Percentiles rank a stretch among this genome's conserved stretches.
These are phyloP conservation scores for Agrenia bidenticulata DNA, from an alignment of 2,888 invertebrate species.

Conservation along the genomic window DNA sequence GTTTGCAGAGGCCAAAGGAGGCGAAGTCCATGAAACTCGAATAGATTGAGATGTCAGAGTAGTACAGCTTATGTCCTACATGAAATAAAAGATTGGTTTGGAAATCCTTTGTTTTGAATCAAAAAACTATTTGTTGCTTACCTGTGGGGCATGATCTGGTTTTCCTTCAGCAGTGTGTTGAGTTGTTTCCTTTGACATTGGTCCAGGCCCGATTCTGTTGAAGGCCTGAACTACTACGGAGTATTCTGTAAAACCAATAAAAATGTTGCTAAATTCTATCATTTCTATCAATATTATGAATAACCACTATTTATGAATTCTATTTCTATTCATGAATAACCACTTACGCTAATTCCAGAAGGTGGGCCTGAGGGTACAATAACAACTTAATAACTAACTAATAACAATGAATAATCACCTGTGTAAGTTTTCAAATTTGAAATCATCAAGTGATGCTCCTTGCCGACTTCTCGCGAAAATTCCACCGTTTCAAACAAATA, in stretches of 20 bases:
- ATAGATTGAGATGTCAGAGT: constrained; percentile 92
- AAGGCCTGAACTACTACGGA: constrained; percentile 94
- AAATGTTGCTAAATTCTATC: too few relatives aligned
- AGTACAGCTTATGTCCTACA: constrained; percentile 83
- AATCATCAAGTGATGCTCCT: constrained; percentile 71
- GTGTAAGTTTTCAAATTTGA: constrained; percentile 66
- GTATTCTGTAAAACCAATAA: constrained; percentile 74
- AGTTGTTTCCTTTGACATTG: constrained; percentile 81
- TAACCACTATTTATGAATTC: background rate
- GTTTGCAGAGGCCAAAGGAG: constrained; percentile 86
- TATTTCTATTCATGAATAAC: constrained; percentile 60
- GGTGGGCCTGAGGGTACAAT: constrained; percentile 54
- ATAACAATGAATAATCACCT: background rate
- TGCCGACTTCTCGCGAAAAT: constrained; percentile 86
- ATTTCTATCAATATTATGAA: constrained; percentile 14
- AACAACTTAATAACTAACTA: too few relatives aligned
- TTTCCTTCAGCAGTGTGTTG: constrained; percentile 94
- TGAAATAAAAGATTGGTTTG: background rate
- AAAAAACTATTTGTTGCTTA: constrained; percentile 4
- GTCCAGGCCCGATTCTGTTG: constrained; percentile 91
- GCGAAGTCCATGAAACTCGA: constrained; percentile 90
- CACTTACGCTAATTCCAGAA: constrained; percentile 40
- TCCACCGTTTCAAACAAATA: constrained; percentile 89
- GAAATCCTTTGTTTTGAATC: background rate
- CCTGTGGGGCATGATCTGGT: constrained; percentile 79